Evolutionary conservation across 1,140 invertebrate species (phyloP), one percentile per base, ranked within the genome.

Genomic region (Phthorimaea operculella): DNA sequence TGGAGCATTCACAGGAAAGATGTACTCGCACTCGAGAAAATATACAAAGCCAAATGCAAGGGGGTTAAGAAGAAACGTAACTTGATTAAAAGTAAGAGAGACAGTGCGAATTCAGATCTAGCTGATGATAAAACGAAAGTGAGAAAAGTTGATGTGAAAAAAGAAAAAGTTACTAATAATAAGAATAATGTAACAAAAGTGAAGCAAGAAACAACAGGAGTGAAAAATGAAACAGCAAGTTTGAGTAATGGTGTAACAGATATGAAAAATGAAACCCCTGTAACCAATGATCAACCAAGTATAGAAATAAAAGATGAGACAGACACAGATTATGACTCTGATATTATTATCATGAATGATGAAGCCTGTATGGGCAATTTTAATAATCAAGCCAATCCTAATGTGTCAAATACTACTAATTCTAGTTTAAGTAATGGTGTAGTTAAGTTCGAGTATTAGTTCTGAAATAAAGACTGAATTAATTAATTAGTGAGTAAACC

Each of bases 21-120:
- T 62, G 68, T 84, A 17, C 6, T 76, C 33, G 57, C 68, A 44
- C 36, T 84, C 53, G 79, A 84, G 51, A 84, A 83, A 61, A 61
- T 69, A 15, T 84, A 66, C 44, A 82, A 84, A 74, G 60, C 66
- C 0, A 82, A 81, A 62, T 80, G 78, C 52, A 84, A 82, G 66
- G 81, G 79, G 10, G 70, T 84, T 2, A 84, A 83, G 52, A 84
- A 84, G 54, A 79, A 79, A 69, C 47, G 76, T 17, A 64, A 59
- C 52, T 61, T 84, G 18, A 66, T 79, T 14, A 83, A 83, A 59
- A 74, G 12, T 17, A 78, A 77, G 59, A 71, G 74, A 54, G 73
- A 71, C 49, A 74, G 62, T 60, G 34, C 58, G 49, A 52, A 62
- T 21, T 51, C 47, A 52, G 59, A 44, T 52, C 14, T 18, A 64